These are phyloP conservation scores for Eulemur coronatus DNA, from an alignment of 2,797 vertebrate species.

Conservation along the genomic window DNA sequence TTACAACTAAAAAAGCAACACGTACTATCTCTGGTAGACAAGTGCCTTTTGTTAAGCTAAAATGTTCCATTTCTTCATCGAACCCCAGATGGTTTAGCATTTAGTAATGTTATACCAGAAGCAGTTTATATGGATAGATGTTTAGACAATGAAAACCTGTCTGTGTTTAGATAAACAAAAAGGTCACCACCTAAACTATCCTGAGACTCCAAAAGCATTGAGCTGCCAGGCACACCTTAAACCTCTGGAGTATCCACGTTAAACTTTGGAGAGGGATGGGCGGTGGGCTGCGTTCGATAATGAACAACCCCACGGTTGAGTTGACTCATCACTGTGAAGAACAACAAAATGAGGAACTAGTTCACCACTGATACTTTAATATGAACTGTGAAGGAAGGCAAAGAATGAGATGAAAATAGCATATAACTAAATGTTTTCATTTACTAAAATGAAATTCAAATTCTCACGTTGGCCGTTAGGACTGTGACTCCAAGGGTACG, in stretches of 20 bases:
- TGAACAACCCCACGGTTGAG: not conserved
- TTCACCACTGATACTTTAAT: not conserved
- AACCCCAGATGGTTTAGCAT: constrained; percentile 64
- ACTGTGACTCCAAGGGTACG: fast-evolving
- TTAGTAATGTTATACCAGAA: constrained; percentile 23
- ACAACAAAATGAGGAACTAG: not conserved
- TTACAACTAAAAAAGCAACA: not conserved
- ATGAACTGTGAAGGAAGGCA: not conserved
- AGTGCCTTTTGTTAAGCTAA: constrained; percentile 46
- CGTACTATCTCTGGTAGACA: constrained; percentile 18
- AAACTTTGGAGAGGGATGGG: not conserved
- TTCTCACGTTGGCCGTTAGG: not conserved
- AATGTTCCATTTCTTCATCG: constrained; percentile 57
- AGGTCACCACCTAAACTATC: not conserved
- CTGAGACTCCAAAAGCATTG: not conserved
- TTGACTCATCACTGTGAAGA: not conserved
- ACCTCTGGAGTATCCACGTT: not conserved
- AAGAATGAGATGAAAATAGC: not conserved
- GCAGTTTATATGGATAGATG: not conserved
- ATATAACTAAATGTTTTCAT: not conserved
- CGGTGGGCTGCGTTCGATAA: not conserved
- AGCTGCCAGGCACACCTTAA: not conserved
- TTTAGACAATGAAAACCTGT: not conserved
- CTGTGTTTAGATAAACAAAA: not conserved
- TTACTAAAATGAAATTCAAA: not conserved